Base-by-base conservation (phyloP, 2,797 vertebrate species). In the Scleropages formosus region DNA sequence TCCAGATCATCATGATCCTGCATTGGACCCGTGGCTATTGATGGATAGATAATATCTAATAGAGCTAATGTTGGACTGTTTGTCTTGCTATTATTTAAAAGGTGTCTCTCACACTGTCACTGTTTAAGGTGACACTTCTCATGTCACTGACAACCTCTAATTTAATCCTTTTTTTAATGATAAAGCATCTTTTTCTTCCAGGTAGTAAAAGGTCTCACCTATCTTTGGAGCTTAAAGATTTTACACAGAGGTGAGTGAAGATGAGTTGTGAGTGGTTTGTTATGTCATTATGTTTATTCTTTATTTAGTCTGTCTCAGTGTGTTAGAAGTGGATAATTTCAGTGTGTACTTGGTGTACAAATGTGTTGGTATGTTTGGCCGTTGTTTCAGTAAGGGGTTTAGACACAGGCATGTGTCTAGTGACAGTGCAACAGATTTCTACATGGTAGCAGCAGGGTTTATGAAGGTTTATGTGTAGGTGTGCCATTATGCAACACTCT, bases 141-240 rank as follows among this genome's bases (percentile, higher is more conserved):
- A 16, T 63, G 20, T 20, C n/a, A 6, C n/a, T 64, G 62, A 64
- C 8, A 4, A 22, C 22, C 64, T 64, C 24, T 11, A 10, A 11
- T 4, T 26, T 11, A 26, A 10, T 22, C 7, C 13, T 64, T 4
- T 26, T 26, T 64, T 31, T 20, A n/a, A n/a, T 61, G 59, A 59
- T 61, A 53, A 66, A 53, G n/a, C 66, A 0, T 0, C 63, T 24
- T 78, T 59, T 84, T 4, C 78, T 77, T 88, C 4, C 83, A 99
- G 98, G 98, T 99, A 76, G 96, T 99, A 73, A 97, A 99, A 90
- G 98, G 98, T 78, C 93, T 99, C 82, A 98, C 95, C 0, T 99
- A 99, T 90, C 90, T 99, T 79, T 99, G 98, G 98, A 98, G 96
- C 77, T 89, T 99, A 80, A 99, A 99, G 93, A 99, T 99, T 90